Base-by-base conservation (phyloP, 2,113 vertebrate species). In the Oreotragus oreotragus region DNA sequence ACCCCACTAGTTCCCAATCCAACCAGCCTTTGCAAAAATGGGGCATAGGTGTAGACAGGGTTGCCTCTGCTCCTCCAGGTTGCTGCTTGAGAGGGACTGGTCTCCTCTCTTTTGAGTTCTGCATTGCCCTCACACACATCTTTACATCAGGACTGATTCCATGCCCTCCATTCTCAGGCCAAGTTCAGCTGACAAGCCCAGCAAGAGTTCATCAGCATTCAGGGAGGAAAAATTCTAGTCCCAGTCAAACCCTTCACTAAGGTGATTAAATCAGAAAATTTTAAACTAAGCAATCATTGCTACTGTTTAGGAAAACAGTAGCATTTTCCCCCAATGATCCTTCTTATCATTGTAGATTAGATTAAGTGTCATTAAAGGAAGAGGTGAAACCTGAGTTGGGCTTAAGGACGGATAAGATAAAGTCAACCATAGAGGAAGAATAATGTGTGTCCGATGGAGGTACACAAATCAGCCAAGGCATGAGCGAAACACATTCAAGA, bases 361-460 rank as follows among this genome's bases (percentile, higher is more conserved):
- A 57, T 49, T 60, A 90, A 28, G 2, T 58, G 70, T 89, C n/a
- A 84, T 19, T 58, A 57, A 94, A 83, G 39, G 12, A 53, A 91
- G 64, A 83, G 7, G 33, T 33, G 21, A 96, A 96, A 96, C 93
- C 27, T 88, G 87, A 96, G 15, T 27, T 81, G 73, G 16, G 8
- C 51, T 94, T 53, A 83, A 80, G 51, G 57, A 92, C 92, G 60
- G 4, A 28, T 23, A 86, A 13, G 16, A 58, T 33, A 80, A 97
- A 93, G 16, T 87, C 92, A 96, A 36, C 53, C 62, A 49, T 14
- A 85, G 85, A 94, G 23, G 43, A 76, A 6, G 2, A 39, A 92
- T 85, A 96, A 96, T 51, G 9, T 27, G 6, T 47, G 49, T 94
- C 95, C 91, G 94, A 91, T 97, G 84, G 64, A 83, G 55, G 49